These are phyloP conservation scores for Gila orcuttii DNA, from an alignment of 2,113 vertebrate genomes.

Conservation along the genomic window DNA sequence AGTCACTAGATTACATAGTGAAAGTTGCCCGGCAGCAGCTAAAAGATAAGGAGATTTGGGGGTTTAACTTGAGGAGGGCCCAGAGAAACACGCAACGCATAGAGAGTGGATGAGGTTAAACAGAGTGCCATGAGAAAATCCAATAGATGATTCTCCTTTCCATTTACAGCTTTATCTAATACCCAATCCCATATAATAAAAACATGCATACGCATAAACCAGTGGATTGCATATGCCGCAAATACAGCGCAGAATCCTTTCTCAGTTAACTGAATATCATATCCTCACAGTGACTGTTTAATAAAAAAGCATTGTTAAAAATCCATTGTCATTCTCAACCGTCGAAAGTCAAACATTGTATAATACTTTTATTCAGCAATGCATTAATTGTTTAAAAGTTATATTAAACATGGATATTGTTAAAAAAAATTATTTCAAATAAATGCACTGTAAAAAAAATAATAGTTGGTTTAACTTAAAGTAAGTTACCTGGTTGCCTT, in stretches of 20 bases:
- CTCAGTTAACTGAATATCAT: neutral
- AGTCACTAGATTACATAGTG: slow-evolving; percentile 53
- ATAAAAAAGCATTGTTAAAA: neutral
- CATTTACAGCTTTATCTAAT: slow-evolving; percentile 34
- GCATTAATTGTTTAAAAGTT: too few relatives aligned
- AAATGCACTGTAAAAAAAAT: too few relatives aligned
- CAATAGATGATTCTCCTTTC: slow-evolving; percentile 31
- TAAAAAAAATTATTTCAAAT: too few relatives aligned
- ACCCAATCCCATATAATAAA: slow-evolving; percentile 31
- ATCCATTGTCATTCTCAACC: neutral
- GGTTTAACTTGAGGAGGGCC: slow-evolving; percentile 56
- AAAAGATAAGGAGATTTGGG: slow-evolving; percentile 64
- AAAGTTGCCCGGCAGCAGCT: slow-evolving; percentile 52
- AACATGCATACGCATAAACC: neutral
- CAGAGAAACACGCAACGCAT: slow-evolving; percentile 34
- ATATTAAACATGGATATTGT: too few relatives aligned
- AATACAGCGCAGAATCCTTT: slow-evolving; percentile 8
- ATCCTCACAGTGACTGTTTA: neutral
- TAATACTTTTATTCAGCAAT: too few relatives aligned
- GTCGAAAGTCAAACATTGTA: neutral
- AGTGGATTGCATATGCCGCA: slow-evolving; percentile 34
- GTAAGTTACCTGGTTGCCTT: too few relatives aligned
- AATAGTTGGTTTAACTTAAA: too few relatives aligned
- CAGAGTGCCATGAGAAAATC: slow-evolving; percentile 40
- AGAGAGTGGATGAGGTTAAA: neutral